Base-by-base conservation (phyloP, 2,888 invertebrate species). In the Chrysolina oricalcia region DNA sequence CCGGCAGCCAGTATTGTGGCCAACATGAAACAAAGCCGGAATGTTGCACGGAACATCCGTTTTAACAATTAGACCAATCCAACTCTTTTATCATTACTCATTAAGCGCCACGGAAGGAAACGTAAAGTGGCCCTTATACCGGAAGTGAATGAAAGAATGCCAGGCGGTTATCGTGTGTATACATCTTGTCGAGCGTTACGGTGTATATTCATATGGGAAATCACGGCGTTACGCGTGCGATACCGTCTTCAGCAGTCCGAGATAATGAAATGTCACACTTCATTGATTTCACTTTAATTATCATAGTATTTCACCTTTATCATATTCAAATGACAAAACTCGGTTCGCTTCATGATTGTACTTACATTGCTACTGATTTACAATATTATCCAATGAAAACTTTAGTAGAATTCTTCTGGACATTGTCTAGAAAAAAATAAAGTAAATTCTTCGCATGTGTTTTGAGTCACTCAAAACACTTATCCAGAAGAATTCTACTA, bases 41-140 rank as follows among this genome's bases (percentile, higher is more conserved):
- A 76, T 68, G 76, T 67, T 69, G 79, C 87, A 87, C 87, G 87
- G 83, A 86, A 87, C 85, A 86, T 87, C 87, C 87, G 87, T 87
- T 87, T 87, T 87, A 87, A 81, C 85, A 87, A 87, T 87, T 82
- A 87, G 86, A 82, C 85, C 86, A 84, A 86, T 86, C 85, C 81
- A 81, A 83, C 81, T 82, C 80, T 83, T 85, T 84, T 70, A 81
- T 84, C 85, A 86, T 88, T 86, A 87, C 83, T 88, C 88, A 88
- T 86, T 86, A 86, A 77, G 79, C 81, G 82, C 78, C 78, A 80
- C 82, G 88, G 88, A 88, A 88, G 88, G 88, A 88, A 88, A 88
- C 87, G 88, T 88, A 88, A 88, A 88, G 87, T 88, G 88, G 88
- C 85, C 85, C 62, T 66, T 74, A 70, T 68, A 74, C 77, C 77